These are phyloP conservation scores for Lasioglossum pauxillum DNA, from an alignment of 2,888 invertebrate genomes.

Conservation along the genomic window DNA sequence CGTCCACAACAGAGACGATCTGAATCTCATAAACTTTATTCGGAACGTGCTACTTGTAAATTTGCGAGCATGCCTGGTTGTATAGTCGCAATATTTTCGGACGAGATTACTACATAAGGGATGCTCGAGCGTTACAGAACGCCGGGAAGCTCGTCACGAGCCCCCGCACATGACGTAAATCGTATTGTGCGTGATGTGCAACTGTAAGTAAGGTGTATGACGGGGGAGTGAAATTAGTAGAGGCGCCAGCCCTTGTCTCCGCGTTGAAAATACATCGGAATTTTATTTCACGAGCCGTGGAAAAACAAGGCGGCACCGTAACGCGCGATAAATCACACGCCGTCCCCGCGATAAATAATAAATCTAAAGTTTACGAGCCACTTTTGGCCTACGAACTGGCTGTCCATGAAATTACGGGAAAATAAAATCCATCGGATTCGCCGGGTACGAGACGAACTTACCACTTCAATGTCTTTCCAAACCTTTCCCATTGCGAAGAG, in stretches of 20 bases:
- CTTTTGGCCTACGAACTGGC: background rate
- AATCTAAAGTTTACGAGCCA: slow-evolving; percentile 14
- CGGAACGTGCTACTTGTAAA: background rate
- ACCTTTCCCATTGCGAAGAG: background rate
- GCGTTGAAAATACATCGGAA: slow-evolving; percentile 42
- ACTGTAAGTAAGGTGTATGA: slow-evolving; percentile 57
- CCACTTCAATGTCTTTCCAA: background rate
- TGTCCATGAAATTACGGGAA: slow-evolving; percentile 18
- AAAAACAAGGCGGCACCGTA: background rate
- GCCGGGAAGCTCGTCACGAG: slow-evolving; percentile 57
- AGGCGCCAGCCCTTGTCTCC: slow-evolving; percentile 30
- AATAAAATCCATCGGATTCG: background rate
- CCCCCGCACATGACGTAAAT: slow-evolving; percentile 56
- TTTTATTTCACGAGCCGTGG: slow-evolving; percentile 40
- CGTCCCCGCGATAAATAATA: slow-evolving; percentile 4
- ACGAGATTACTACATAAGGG: slow-evolving; percentile 44
- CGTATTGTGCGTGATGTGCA: slow-evolving; percentile 64
- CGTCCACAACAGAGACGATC: background rate
- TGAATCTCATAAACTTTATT: background rate
- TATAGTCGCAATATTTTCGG: slow-evolving; percentile 32
- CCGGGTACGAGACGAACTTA: background rate
- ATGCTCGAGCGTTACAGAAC: slow-evolving; percentile 39
- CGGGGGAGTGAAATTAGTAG: slow-evolving; percentile 45
- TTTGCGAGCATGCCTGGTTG: slow-evolving; percentile 3
- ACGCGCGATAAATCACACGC: background rate